Conservation (phyloP, 2,113 vertebrate species). For the Mesembrinibis cayennensis region DNA sequence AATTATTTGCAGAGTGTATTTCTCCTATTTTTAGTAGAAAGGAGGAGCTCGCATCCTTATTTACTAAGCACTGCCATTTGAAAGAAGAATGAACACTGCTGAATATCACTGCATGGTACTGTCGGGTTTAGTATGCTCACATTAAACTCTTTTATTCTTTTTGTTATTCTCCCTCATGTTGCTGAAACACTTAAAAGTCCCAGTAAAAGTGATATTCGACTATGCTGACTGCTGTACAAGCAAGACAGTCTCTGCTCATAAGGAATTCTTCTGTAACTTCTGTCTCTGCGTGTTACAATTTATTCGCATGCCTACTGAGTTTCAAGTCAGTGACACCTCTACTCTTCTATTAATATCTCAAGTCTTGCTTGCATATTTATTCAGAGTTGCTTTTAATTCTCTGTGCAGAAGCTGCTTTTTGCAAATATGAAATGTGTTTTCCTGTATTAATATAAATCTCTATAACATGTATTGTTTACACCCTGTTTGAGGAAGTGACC, state of each 20-base stretch:
- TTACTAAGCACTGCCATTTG: neutral
- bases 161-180: neutral
- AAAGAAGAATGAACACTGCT: neutral
- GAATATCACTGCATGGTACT: constrained; percentile 2
- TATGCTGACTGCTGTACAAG: neutral
- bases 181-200: neutral
- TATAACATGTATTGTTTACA: neutral
- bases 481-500: neutral
- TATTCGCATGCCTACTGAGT: neutral
- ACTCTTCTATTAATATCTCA: neutral
- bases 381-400: neutral
- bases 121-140: neutral
- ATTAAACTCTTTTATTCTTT: neutral
- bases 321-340: constrained; percentile 7
- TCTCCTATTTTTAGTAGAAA: neutral
- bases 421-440: neutral
- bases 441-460: neutral
- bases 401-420: neutral
- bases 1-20: neutral
- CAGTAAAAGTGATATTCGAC: neutral
- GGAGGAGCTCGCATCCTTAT: neutral
- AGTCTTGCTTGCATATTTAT: neutral
- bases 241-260: neutral
- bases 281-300: neutral
- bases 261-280: neutral